Percentiles rank a stretch among this genome's conserved stretches.
Conservation (phyloP, 53 echinoderm and acorn worm genomes). For the Mesocentrotus franciscanus region DNA sequence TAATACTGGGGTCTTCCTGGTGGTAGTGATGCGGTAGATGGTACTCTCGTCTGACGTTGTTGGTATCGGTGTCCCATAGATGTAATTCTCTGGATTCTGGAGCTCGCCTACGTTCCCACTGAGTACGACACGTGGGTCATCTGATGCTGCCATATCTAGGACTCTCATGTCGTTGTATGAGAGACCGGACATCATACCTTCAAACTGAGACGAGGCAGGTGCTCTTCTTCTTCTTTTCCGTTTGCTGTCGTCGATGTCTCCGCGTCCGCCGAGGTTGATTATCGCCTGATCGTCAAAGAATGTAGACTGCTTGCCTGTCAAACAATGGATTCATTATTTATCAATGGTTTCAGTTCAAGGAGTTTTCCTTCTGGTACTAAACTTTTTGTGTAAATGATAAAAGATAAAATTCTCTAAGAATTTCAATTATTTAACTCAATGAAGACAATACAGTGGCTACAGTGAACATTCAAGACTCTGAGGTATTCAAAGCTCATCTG, state of each 20-base stretch:
- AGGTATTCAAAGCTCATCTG: too few species aligned
- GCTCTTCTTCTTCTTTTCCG: constrained; percentile 66
- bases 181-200: constrained; percentile 81
- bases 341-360: too few species aligned
- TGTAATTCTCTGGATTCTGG: constrained; percentile 40
- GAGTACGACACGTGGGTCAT: constrained; percentile 72
- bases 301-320: constrained; percentile 80
- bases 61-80: constrained; percentile 59
- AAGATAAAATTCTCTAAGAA: too few species aligned
- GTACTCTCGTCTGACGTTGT: not conserved
- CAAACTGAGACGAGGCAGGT: constrained; percentile 55
- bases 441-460: too few species aligned
- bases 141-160: constrained; percentile 80
- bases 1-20: constrained; percentile 69
- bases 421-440: too few species aligned
- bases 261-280: constrained; percentile 82
- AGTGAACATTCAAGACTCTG: too few species aligned
- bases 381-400: too few species aligned
- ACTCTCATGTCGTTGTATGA: constrained; percentile 85
- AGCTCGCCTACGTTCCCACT: constrained; percentile 75
- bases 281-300: constrained; percentile 87
- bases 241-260: constrained; percentile 13
- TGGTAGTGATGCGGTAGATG: constrained; percentile 21
- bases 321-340: not conserved
- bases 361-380: too few species aligned